Evolutionary conservation across 1,140 invertebrate species (phyloP), one percentile per base, ranked within the genome.

Genomic region (Pachyrhynchus sulphureomaculatus): DNA sequence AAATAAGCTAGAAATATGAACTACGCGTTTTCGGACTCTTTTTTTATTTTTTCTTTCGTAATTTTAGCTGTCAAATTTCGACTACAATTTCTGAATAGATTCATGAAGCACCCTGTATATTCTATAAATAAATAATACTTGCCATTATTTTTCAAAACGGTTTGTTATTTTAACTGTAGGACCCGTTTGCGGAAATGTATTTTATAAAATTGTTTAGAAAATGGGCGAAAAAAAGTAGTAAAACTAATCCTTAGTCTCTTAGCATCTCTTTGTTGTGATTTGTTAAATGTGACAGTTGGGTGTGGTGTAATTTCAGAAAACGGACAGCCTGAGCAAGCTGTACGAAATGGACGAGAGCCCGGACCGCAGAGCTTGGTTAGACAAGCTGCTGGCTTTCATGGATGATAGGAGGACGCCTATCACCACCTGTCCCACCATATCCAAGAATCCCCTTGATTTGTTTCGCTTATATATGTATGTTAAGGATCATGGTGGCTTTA

Each of bases 321-420:
- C 90, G 66, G 91, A 93, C 80, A 93, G 88, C 79, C 82, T 96
- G 76, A 86, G 88, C 72, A 96, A 96, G 79, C 81, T 98, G 69
- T 97, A 95, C 78, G 95, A 98, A 79, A 93, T 98, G 92, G 95
- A 96, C 73, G 92, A 95, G 71, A 92, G 93, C 76, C 92, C 93
- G 39, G 95, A 97, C 68, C 80, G 95, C 65, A 83, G 91, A 64
- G 84, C 83, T 64, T 97, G 95, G 88, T 81, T 98, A 64, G 95
- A 98, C 78, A 90, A 94, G 76, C 81, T 98, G 68, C 84, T 97
- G 57, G 83, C 86, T 55, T 98, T 94, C 78, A 94, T 97, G 89
- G 95, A 98, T 77, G 93, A 96, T 72, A 81, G 91, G 67, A 88
- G 92, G 68, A 90, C 91, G 62, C 93, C 95, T 39, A 93, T 99